phyloP scores from a whole-genome alignment of 1,140 invertebrate species.

The Meloidogyne floridensis region DNA sequence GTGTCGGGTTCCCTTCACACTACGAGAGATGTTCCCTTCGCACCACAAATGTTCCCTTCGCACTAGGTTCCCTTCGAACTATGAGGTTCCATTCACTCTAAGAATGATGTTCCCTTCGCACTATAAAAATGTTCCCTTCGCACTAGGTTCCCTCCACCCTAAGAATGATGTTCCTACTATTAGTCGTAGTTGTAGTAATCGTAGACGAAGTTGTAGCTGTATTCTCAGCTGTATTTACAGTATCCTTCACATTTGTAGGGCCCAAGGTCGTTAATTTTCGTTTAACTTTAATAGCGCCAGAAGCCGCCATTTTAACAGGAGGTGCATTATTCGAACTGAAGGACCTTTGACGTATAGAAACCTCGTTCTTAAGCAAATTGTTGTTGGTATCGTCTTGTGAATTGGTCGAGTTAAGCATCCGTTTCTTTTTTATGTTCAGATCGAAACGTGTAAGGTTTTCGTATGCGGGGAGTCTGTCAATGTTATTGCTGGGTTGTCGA shows the following conservation, averaged over 20 bases:
- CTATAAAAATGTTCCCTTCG: no score
- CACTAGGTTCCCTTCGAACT: no score
- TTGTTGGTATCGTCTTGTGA: not conserved
- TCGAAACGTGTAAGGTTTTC: not conserved
- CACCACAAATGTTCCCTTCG: no score
- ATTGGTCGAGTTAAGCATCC: not conserved
- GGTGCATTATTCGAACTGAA: conserved; percentile 6
- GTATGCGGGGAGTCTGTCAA: not conserved
- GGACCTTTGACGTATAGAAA: not conserved
- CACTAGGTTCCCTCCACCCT: no score
- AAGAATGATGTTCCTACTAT: not conserved
- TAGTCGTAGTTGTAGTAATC: conserved; percentile 1
- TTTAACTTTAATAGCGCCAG: not conserved
- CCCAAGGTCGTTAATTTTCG: not conserved
- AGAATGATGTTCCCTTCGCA: no score
- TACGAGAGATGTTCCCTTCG: no score
- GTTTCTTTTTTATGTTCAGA: not conserved
- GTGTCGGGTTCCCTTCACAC: no score
- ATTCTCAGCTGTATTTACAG: not conserved
- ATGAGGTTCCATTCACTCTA: no score
- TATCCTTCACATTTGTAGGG: not conserved
- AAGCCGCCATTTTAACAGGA: not conserved
- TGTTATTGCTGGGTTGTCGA: not conserved
- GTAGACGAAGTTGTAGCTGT: not conserved
- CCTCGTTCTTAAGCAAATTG: not conserved